Conservation (phyloP, 2,888 invertebrate species). For the Theretra japonica region DNA sequence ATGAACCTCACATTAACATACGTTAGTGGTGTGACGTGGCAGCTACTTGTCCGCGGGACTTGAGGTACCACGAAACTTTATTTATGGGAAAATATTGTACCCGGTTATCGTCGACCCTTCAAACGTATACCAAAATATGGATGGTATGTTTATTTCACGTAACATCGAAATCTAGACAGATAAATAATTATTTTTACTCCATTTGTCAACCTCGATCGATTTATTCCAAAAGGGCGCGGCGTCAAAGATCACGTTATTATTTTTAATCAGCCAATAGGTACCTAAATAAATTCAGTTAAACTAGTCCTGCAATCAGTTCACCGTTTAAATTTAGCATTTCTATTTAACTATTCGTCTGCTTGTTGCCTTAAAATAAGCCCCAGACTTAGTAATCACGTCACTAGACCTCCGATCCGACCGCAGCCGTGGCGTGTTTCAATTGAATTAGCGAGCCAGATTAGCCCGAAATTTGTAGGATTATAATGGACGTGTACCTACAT, state of each 20-base stretch:
- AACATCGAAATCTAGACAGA: no score
- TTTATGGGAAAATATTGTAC: no score
- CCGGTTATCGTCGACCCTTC: no score
- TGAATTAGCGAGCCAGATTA: constrained; percentile 39
- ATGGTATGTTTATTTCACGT: no score
- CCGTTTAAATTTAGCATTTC: no score
- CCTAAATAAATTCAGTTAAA: not conserved
- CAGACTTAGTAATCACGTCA: not conserved
- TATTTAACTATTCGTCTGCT: no score
- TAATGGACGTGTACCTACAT: constrained; percentile 7
- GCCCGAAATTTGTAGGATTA: constrained; percentile 8
- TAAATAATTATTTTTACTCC: no score
- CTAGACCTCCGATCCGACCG: constrained; percentile 27
- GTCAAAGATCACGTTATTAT: not conserved
- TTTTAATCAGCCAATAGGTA: not conserved
- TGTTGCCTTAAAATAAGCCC: no score
- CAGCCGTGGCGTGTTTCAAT: constrained; percentile 42
- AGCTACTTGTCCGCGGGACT: not conserved
- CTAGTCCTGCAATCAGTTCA: not conserved
- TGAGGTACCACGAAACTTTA: not conserved
- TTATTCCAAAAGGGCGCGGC: not conserved
- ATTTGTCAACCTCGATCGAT: no score
- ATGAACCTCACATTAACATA: constrained; percentile 34
- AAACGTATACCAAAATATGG: no score
- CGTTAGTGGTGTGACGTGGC: constrained; percentile 1